Evolutionary conservation across 2,113 vertebrate genomes (phyloP), one percentile per base, ranked within the genome.

Genomic region (Aplodontia rufa): DNA sequence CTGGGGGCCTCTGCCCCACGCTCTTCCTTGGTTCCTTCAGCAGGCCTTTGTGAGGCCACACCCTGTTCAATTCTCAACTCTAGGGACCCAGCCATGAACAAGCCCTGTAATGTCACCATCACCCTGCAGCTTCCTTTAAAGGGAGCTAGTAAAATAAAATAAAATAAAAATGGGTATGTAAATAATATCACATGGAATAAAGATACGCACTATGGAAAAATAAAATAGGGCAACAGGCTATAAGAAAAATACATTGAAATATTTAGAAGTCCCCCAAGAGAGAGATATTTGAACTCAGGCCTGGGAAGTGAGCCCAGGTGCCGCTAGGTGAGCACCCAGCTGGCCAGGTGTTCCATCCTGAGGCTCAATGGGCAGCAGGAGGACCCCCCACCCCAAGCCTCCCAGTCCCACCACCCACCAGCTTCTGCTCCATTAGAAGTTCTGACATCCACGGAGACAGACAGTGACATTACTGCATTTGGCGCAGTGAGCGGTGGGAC

Each of bases 401-500:
- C 24, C 42, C 6, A 1, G 12, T 5, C 47, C 35, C 14, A 1
- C n/a, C 0, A 0, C 3, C 30, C 26, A 6, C 64, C 58, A 72
- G 37, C 19, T 32, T 10, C 16, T 66, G 90, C 86, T 53, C 1
- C 37, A 5, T 74, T 51, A 26, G 47, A 86, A 51, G 0, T 0
- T 47, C 8, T 92, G 95, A 71, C 90, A 66, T 91, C 95, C 87
- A 58, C 94, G 14, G 55, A 74, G 96, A 71, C 2, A 90, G 92
- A 90, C 96, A 87, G n/a, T 93, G 96, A 95, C 93, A 58, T 81
- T 6, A 78, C 93, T 49, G 69, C 69, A 30, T 85, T 96, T 95
- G 98, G 96, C 97, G 95, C 97, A 74, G 84, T 40, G 87, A 95
- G 51, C 80, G 40, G 94, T 86, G 90, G 84, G 96, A 68, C 96